Conservation (phyloP, 2,888 invertebrate species). For the Nomada ruficornis region DNA sequence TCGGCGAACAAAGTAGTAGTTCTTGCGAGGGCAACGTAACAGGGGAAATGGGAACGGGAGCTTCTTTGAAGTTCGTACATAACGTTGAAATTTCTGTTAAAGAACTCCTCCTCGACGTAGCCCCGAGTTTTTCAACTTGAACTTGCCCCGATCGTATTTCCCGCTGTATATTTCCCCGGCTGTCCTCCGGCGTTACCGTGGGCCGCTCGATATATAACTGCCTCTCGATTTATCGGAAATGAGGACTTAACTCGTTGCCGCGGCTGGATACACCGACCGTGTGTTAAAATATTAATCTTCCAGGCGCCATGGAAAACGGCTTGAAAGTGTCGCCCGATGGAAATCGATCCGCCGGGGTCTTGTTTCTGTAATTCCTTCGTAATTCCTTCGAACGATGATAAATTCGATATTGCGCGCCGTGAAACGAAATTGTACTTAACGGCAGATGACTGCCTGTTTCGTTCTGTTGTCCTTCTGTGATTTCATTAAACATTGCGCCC, state of each 20-base stretch:
- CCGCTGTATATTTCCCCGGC: slow-evolving; percentile 35
- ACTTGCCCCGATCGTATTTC: slow-evolving; percentile 47
- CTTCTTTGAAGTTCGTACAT: slow-evolving; percentile 51
- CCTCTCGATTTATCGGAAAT: slow-evolving; percentile 52
- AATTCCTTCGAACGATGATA: slow-evolving; percentile 20
- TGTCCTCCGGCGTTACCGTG: slow-evolving; percentile 31
- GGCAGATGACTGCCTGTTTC: neutral
- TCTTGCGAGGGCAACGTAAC: neutral
- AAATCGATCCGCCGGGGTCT: neutral
- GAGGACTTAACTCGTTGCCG: slow-evolving; percentile 46
- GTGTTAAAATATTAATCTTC: slow-evolving; percentile 55
- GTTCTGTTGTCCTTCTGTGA: neutral
- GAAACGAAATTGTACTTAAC: slow-evolving; percentile 17
- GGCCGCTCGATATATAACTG: slow-evolving; percentile 41
- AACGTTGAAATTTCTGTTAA: slow-evolving; percentile 55
- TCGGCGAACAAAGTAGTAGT: slow-evolving; percentile 47
- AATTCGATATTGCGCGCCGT: slow-evolving; percentile 24
- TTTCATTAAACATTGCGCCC: neutral
- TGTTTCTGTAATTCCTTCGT: slow-evolving; percentile 22
- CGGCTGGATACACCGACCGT: slow-evolving; percentile 8
- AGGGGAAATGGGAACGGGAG: neutral
- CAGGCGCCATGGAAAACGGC: neutral
- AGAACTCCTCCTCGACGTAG: slow-evolving; percentile 28
- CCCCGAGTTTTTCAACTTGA: slow-evolving; percentile 49
- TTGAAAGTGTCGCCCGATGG: too few relatives aligned